Conservation (phyloP, 2,113 vertebrate genomes). For the Sinocyclocheilus maitianheensis region DNA sequence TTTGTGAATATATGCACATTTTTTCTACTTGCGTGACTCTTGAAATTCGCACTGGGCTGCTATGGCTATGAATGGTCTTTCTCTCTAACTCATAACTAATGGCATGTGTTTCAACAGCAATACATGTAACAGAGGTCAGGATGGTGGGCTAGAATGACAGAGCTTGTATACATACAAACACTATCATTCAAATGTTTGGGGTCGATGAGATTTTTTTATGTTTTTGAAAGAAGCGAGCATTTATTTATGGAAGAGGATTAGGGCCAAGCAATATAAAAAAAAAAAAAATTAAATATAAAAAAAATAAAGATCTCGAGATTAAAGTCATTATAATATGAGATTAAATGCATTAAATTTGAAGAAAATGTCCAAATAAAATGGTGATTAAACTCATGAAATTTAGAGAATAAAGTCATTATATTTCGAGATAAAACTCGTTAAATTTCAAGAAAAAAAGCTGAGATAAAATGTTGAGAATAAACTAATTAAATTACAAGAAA, state of each 20-base stretch:
- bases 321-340: no score
- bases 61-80: constrained; percentile 6
- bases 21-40: constrained; percentile 65
- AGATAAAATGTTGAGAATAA: no score
- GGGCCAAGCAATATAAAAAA: no score
- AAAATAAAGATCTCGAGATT: no score
- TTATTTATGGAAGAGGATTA: neutral
- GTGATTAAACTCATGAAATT: no score
- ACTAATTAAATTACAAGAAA: no score
- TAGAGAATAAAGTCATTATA: no score
- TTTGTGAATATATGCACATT: constrained; percentile 51
- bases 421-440: no score
- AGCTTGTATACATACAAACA: neutral
- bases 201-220: neutral
- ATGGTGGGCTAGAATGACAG: constrained; percentile 15
- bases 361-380: no score
- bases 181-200: neutral
- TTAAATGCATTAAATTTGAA: no score
- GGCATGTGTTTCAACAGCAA: constrained; percentile 59
- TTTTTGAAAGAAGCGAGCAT: neutral
- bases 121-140: constrained; percentile 41
- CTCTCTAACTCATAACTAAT: constrained; percentile 58
- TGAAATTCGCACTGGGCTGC: neutral
- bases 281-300: no score
- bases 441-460: no score